phyloP scores from a whole-genome alignment of 2,888 invertebrate genomes.

The Caenorhabditis imperialis region DNA sequence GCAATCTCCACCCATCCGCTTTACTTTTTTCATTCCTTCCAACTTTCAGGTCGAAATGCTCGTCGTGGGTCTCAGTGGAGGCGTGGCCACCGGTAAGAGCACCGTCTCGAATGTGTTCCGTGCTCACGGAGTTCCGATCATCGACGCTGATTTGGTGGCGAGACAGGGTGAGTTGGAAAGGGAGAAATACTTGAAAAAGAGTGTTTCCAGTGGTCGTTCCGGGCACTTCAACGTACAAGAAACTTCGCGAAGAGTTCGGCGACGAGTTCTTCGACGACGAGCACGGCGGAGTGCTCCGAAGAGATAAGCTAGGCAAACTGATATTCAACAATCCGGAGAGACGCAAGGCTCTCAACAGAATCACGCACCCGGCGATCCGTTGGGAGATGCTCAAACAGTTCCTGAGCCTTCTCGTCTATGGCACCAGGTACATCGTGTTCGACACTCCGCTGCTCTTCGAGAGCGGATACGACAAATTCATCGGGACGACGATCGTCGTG shows the following conservation, averaged over 20 bases:
- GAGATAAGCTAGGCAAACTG: constrained; percentile 71
- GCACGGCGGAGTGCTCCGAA: constrained; percentile 65
- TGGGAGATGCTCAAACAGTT: constrained; percentile 69
- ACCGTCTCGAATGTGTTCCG: constrained; percentile 65
- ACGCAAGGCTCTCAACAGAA: constrained; percentile 68
- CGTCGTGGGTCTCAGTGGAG: constrained; percentile 74
- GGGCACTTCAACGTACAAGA: constrained; percentile 66
- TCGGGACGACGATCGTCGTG: constrained; percentile 71
- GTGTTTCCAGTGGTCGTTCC: constrained; percentile 72
- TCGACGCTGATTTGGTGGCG: constrained; percentile 75
- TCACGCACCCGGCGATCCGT: constrained; percentile 72
- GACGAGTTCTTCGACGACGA: constrained; percentile 73
- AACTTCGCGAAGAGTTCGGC: constrained; percentile 71
- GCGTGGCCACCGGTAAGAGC: constrained; percentile 74
- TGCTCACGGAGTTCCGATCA: constrained; percentile 66
- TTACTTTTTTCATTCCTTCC: too few relatives aligned
- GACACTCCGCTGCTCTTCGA: constrained; percentile 76
- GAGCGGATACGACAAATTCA: constrained; percentile 65
- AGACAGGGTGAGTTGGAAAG: constrained; percentile 63
- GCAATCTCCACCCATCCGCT: background rate
- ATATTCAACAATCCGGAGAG: constrained; percentile 72
- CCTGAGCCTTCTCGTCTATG: constrained; percentile 59
- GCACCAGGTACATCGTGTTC: constrained; percentile 66
- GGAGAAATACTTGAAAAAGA: background rate
- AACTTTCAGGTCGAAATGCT: constrained; percentile 61